phyloP scores from a whole-genome alignment of 2,888 invertebrate species.

The Syrphus vitripennis region DNA sequence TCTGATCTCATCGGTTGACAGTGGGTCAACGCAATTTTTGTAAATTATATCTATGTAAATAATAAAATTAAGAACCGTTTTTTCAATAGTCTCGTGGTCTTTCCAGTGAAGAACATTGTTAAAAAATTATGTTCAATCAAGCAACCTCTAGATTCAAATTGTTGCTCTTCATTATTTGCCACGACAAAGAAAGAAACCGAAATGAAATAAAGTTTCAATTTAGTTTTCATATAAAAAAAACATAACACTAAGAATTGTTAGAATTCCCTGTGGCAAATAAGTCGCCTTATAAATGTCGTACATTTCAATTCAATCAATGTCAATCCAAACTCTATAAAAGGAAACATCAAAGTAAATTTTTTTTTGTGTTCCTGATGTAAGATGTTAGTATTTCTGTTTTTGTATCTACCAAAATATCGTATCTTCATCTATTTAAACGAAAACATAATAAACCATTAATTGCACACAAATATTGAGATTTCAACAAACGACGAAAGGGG shows the following conservation, averaged over 20 bases:
- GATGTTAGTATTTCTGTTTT: background rate
- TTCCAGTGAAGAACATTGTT: no score
- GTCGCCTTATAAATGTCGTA: background rate
- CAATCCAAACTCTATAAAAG: background rate
- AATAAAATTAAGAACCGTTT: no score
- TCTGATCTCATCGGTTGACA: no score
- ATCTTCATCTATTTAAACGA: constrained; percentile 31
- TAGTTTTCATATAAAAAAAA: no score
- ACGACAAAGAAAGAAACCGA: no score
- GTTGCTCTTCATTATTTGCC: no score
- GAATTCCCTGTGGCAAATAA: background rate
- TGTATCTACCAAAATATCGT: constrained; percentile 7
- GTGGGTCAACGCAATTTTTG: no score
- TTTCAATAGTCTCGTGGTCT: no score
- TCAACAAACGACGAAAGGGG: constrained; percentile 52
- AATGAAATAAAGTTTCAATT: no score
- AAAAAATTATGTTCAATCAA: no score
- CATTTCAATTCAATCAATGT: constrained; percentile 14
- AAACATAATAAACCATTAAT: constrained; percentile 69
- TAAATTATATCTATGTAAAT: no score
- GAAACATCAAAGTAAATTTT: constrained; percentile 63
- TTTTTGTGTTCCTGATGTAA: constrained; percentile 17
- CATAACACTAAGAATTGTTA: background rate
- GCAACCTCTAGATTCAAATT: no score
- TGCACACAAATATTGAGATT: constrained; percentile 71